Conservation (phyloP, 1,140 invertebrate genomes). For the Thalassaphorura encarpata region DNA sequence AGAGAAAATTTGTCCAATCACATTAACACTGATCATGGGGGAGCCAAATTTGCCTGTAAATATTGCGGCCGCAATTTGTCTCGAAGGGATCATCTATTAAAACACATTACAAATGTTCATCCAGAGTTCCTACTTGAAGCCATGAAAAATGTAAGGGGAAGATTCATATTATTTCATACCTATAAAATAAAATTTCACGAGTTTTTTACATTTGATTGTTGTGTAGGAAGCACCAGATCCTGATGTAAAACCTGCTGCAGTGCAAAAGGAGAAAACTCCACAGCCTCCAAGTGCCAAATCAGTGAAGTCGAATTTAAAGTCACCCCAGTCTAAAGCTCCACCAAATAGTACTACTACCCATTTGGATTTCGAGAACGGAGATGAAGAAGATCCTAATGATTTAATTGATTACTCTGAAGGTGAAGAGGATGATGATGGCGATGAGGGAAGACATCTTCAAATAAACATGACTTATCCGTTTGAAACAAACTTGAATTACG, state of each 20-base stretch:
- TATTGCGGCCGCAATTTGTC: slow-evolving; percentile 16
- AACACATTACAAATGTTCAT: slow-evolving; percentile 14
- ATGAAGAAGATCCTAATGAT: slow-evolving; percentile 1
- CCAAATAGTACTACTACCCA: no score
- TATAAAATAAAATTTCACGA: neutral
- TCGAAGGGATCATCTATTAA: slow-evolving; percentile 14
- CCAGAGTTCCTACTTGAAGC: no score
- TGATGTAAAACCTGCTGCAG: no score
- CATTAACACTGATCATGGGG: slow-evolving; percentile 18
- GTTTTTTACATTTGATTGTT: no score
- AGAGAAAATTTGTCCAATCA: slow-evolving; percentile 12
- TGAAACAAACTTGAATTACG: neutral
- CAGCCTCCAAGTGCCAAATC: no score
- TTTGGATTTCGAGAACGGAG: no score
- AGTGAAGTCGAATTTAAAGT: no score
- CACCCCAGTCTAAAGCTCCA: no score
- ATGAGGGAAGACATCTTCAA: neutral
- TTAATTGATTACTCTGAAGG: slow-evolving; percentile 2
- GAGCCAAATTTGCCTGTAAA: slow-evolving; percentile 20
- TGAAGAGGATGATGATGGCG: slow-evolving; percentile 9
- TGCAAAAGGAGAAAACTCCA: no score
- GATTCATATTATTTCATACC: neutral
- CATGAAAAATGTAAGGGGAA: neutral
- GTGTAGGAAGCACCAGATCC: no score
- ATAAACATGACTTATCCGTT: neutral